Evolutionary conservation across 1,140 invertebrate genomes (phyloP).

Genomic region (Drosophila subpulchrella): DNA sequence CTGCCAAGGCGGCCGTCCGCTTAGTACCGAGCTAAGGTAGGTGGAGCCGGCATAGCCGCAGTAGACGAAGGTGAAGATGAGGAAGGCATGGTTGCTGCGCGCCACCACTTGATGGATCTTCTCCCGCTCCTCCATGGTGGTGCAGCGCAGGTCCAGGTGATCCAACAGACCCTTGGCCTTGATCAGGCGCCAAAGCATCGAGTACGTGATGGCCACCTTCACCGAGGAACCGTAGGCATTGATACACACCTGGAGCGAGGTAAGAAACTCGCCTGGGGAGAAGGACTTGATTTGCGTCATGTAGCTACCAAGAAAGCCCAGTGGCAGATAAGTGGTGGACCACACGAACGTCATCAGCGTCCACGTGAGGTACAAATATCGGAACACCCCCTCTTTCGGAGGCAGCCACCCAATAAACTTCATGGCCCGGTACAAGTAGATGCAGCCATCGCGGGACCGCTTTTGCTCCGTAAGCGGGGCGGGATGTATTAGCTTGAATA

Average conservation of each 20-base stretch:
- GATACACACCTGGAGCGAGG: constrained; percentile 67
- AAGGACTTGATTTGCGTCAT: constrained; percentile 58
- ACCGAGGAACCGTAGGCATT: constrained; percentile 69
- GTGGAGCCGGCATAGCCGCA: constrained; percentile 63
- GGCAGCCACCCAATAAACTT: constrained; percentile 67
- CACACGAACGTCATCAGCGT: constrained; percentile 56
- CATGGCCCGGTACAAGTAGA: constrained; percentile 64
- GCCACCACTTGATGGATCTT: constrained; percentile 62
- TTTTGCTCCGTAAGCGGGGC: constrained; percentile 55
- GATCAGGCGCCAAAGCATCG: constrained; percentile 52
- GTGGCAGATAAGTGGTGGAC: constrained; percentile 52
- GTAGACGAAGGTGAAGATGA: constrained; percentile 67
- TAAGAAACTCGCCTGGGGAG: constrained; percentile 63
- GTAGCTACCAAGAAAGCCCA: constrained; percentile 63
- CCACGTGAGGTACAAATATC: constrained; percentile 64
- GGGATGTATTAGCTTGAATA: constrained; percentile 56
- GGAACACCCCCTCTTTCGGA: constrained; percentile 42
- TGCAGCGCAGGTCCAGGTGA: constrained; percentile 58
- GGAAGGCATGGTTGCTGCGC: constrained; percentile 53
- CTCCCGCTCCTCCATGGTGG: constrained; percentile 44
- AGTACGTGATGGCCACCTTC: constrained; percentile 55
- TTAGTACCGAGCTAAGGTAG: constrained; percentile 55
- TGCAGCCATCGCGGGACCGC: constrained; percentile 57
- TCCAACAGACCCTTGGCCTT: constrained; percentile 56
- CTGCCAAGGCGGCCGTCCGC: constrained; percentile 61